phyloP scores from a whole-genome alignment of 2,113 vertebrate genomes.

The Chaetodon trifascialis region DNA sequence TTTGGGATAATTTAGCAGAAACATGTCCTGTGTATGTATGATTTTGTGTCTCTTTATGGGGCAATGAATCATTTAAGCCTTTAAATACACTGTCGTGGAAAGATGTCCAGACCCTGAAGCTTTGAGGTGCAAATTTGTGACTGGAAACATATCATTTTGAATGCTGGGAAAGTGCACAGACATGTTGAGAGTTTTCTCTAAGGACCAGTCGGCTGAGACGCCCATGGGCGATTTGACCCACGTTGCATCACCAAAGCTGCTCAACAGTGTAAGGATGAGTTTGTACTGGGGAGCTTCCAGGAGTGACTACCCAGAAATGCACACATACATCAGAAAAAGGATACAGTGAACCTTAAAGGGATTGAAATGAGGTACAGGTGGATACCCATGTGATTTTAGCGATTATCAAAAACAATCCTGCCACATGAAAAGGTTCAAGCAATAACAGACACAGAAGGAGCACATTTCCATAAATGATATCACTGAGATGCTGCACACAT shows the following conservation, averaged over 20 bases:
- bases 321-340: constrained; percentile 8
- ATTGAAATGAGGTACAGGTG: constrained; percentile 9
- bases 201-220: not conserved
- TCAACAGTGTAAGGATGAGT: constrained; percentile 2
- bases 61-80: constrained; percentile 2
- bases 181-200: constrained; percentile 11
- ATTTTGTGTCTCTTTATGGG: not conserved
- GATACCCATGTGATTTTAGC: not conserved
- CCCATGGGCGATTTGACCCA: constrained; percentile 20
- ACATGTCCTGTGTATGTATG: not conserved
- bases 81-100: constrained; percentile 1
- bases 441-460: no score
- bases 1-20: not conserved
- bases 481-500: constrained; percentile 5
- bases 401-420: not conserved
- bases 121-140: not conserved
- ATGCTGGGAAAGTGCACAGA: constrained; percentile 9
- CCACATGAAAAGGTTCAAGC: no score
- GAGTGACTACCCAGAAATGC: constrained; percentile 32
- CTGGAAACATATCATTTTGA: not conserved
- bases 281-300: constrained; percentile 8
- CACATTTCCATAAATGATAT: constrained; percentile 14
- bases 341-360: constrained; percentile 18
- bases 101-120: not conserved
- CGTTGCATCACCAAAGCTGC: not conserved